phyloP scores from a whole-genome alignment of 2,113 vertebrate species.

The Gasterosteus nipponicus region DNA sequence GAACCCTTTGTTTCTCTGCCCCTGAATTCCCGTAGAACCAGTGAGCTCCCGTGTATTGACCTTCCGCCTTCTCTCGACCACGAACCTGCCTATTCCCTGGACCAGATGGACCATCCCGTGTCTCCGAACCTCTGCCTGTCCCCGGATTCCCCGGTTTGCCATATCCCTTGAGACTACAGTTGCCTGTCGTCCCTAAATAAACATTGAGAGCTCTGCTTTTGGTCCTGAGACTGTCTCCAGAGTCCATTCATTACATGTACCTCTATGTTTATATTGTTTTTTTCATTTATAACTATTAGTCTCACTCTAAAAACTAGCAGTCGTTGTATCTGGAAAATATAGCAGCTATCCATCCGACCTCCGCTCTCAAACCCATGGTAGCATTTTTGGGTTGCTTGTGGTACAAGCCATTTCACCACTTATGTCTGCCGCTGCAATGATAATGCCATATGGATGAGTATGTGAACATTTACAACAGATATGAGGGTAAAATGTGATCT shows the following conservation, averaged over 20 bases:
- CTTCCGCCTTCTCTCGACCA: too few species aligned
- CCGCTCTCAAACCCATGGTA: background rate
- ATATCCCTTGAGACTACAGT: too few species aligned
- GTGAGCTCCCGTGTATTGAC: too few species aligned
- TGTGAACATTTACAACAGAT: constrained; percentile 37
- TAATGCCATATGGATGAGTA: constrained; percentile 4
- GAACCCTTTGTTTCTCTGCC: too few species aligned
- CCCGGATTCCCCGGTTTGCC: too few species aligned
- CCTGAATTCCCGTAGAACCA: too few species aligned
- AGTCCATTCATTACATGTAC: background rate
- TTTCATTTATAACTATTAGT: background rate
- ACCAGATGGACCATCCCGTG: too few species aligned
- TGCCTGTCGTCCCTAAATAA: too few species aligned
- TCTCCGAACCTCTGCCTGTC: too few species aligned
- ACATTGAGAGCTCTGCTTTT: too few species aligned
- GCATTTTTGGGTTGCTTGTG: background rate
- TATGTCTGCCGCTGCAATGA: constrained; percentile 15
- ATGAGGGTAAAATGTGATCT: constrained; percentile 22
- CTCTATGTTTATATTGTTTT: background rate
- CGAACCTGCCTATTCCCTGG: too few species aligned
- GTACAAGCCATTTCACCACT: background rate
- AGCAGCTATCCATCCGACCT: background rate
- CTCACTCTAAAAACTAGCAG: background rate
- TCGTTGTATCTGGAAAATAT: background rate
- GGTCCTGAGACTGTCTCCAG: too few species aligned